These are phyloP conservation scores for Rhipidura dahli DNA, from an alignment of 2,113 vertebrate species.

Conservation along the genomic window DNA sequence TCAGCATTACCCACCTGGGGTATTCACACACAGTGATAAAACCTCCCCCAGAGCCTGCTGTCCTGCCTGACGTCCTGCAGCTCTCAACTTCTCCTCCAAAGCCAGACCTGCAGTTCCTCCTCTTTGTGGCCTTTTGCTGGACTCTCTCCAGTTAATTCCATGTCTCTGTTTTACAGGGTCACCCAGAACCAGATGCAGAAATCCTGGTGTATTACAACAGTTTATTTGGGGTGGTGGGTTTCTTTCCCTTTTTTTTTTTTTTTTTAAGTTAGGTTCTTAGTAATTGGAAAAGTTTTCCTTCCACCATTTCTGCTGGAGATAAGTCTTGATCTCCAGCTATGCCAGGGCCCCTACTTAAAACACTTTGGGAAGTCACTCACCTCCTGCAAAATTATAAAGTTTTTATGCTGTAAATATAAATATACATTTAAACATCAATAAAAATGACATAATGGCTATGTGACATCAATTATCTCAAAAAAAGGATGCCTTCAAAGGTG, in stretches of 20 bases:
- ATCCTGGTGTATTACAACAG: no score
- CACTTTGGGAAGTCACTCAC: background rate
- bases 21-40: background rate
- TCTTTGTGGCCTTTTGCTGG: background rate
- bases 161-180: background rate
- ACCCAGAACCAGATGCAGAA: no score
- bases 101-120: background rate
- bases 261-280: background rate
- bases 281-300: background rate
- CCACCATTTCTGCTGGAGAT: background rate
- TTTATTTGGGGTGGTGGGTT: no score
- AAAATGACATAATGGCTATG: background rate
- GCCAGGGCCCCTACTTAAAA: background rate
- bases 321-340: background rate
- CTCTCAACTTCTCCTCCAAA: background rate
- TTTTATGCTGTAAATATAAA: background rate
- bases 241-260: background rate
- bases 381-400: background rate
- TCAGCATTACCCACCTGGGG: fast-evolving
- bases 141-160: background rate
- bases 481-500: background rate
- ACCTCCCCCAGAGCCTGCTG: background rate
- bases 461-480: background rate
- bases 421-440: background rate
- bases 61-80: background rate